Conservation (phyloP, 2,888 invertebrate genomes). For the Cryptosula pallasiana region DNA sequence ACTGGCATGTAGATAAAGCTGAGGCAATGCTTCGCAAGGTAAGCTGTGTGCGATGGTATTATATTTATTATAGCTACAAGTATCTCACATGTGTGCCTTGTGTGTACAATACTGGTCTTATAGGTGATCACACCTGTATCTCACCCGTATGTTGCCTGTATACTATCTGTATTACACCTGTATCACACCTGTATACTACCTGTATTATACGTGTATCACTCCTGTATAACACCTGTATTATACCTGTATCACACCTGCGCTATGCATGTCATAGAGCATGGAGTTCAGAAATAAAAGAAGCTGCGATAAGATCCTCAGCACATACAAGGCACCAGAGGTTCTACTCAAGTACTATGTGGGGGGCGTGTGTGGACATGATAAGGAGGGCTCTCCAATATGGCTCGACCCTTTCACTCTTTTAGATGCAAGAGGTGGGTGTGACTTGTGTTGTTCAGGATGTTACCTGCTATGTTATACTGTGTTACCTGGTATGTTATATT, state of each 20-base stretch:
- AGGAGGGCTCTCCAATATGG: conserved; percentile 73
- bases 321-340: conserved; percentile 45
- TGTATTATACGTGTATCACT: too few relatives aligned
- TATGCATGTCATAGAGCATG: conserved; percentile 27
- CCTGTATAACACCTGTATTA: not conserved
- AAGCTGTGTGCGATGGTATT: not conserved
- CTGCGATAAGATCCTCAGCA: conserved; percentile 33
- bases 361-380: conserved; percentile 74
- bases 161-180: too few relatives aligned
- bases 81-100: too few relatives aligned
- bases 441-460: too few relatives aligned
- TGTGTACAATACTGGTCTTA: too few relatives aligned
- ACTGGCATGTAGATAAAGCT: conserved; percentile 23
- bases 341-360: conserved; percentile 70
- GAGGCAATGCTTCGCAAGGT: conserved; percentile 22
- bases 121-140: too few relatives aligned
- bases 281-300: conserved; percentile 32
- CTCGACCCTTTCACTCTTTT: conserved; percentile 74
- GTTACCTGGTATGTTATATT: not conserved
- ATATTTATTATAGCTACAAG: not conserved
- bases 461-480: too few relatives aligned
- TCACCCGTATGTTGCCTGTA: too few relatives aligned
- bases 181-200: too few relatives aligned
- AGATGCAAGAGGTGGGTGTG: conserved; percentile 60
- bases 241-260: not conserved